phyloP scores from a whole-genome alignment of 2,888 invertebrate genomes.

The Eugnorisma glareosa region DNA sequence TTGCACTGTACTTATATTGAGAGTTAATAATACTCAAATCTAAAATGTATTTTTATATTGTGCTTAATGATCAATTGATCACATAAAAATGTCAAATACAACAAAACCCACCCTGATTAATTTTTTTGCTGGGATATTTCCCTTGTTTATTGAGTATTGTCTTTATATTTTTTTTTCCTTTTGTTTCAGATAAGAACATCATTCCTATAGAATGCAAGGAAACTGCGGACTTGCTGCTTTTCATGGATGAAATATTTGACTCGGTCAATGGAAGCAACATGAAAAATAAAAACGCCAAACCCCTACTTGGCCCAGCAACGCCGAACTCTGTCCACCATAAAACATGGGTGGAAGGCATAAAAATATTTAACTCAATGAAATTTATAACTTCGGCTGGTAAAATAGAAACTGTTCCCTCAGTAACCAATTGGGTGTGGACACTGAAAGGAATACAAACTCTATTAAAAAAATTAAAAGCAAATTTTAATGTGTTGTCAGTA shows the following conservation, averaged over 20 bases:
- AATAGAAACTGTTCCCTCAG: conserved; percentile 6
- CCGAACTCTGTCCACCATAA: not conserved
- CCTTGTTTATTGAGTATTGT: too few species aligned
- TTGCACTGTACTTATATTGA: not conserved
- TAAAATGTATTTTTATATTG: too few species aligned
- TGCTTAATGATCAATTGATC: too few species aligned
- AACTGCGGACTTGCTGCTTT: conserved; percentile 60
- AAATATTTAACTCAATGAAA: conserved; percentile 27
- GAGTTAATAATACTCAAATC: too few species aligned
- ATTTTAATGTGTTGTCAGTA: conserved; percentile 54
- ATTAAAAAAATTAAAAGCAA: conserved; percentile 19
- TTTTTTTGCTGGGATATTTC: too few species aligned
- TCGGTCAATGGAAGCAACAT: not conserved
- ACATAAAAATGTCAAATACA: too few species aligned
- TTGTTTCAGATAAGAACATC: conserved; percentile 55
- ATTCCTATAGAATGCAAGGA: conserved; percentile 56
- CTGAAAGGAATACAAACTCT: conserved; percentile 27
- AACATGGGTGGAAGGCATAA: conserved; percentile 22
- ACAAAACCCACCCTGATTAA: too few species aligned
- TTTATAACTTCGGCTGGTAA: conserved; percentile 6
- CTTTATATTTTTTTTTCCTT: not conserved
- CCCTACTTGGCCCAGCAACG: too few species aligned
- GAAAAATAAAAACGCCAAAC: too few species aligned
- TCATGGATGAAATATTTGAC: conserved; percentile 56
- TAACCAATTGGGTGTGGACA: conserved; percentile 54